Evolutionary conservation across 1,140 invertebrate species (phyloP), one percentile per base, ranked within the genome.

Genomic region (Platorchestia sp.): DNA sequence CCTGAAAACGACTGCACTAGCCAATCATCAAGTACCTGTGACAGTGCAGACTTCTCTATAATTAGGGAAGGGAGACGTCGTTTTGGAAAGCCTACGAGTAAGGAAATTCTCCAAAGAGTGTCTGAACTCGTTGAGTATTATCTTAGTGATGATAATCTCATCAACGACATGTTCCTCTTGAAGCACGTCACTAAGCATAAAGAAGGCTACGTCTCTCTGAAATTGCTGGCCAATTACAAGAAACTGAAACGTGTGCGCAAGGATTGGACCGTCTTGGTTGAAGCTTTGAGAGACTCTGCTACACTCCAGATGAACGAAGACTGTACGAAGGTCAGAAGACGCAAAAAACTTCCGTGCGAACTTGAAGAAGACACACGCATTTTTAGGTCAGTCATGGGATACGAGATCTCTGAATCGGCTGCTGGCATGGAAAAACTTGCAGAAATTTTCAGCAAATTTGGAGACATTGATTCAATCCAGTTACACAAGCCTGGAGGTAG

Each of bases 151-250:
- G 98, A 98, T 41, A 99, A 99, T 97, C 99, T 99, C 96, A 98
- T 99, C 0, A 99, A 99, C 97, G 99, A 99, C 97, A 99, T 99
- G 3, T 99, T 99, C 97, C 97, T 99, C 7, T 97, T 99, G 47
- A 99, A 99, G 97, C 99, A 99, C 97, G 99, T 99, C 0, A 98
- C 98, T 59, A 98, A 99, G 51, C 99, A 99, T 97, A 99, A 99
- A 97, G 99, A 99, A 97, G 99, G 99, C 27, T 99, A 98, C 97
- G 99, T 99, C 0, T 99, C 98, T 86, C 97, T 99, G 19, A 99
- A 99, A 97, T 97, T 99, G 75, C 99, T 99, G 95, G 99, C 99
- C 0, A 99, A 98, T 96, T 99, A 99, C 97, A 99, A 99, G 97
- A 98, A 99, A 93, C 99, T 99, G 41, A 99, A 99, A 96, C 98